Conservation (phyloP, 2,888 invertebrate genomes). For the Mimas tiliae region DNA sequence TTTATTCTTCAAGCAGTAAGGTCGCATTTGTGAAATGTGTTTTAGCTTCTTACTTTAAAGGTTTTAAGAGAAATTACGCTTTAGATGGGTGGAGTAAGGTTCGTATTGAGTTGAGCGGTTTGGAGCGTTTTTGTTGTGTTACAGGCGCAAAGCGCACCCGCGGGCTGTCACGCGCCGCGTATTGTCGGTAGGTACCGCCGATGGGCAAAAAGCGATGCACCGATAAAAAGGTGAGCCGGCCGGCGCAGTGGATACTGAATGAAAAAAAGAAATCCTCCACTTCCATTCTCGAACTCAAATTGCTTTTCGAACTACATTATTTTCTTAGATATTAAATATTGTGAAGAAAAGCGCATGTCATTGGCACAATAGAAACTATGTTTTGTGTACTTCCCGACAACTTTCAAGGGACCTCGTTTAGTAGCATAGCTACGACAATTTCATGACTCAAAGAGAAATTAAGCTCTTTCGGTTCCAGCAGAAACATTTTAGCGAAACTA, state of each 20-base stretch:
- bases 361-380: neutral
- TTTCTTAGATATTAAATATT: slow-evolving; percentile 20
- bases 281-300: slow-evolving; percentile 19
- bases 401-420: neutral
- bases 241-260: slow-evolving; percentile 16
- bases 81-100: slow-evolving; percentile 33
- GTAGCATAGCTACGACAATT: too few relatives aligned
- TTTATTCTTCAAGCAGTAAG: slow-evolving; percentile 51
- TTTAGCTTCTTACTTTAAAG: neutral
- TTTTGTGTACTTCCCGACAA: neutral
- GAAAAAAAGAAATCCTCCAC: slow-evolving; percentile 15
- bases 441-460: too few relatives aligned
- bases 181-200: slow-evolving; percentile 55
- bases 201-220: slow-evolving; percentile 59
- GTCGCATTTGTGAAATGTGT: slow-evolving; percentile 20
- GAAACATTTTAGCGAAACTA: too few relatives aligned
- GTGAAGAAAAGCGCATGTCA: slow-evolving; percentile 14
- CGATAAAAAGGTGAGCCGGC: slow-evolving; percentile 57
- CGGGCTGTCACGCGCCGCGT: slow-evolving; percentile 77
- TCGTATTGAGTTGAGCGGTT: slow-evolving; percentile 27
- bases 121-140: slow-evolving; percentile 48
- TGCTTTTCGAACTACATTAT: slow-evolving; percentile 23
- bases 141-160: slow-evolving; percentile 72
- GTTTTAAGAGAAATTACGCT: slow-evolving; percentile 21
- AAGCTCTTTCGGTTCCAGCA: too few relatives aligned